phyloP scores from a whole-genome alignment of 2,888 invertebrate genomes.

The Xylota sylvarum region DNA sequence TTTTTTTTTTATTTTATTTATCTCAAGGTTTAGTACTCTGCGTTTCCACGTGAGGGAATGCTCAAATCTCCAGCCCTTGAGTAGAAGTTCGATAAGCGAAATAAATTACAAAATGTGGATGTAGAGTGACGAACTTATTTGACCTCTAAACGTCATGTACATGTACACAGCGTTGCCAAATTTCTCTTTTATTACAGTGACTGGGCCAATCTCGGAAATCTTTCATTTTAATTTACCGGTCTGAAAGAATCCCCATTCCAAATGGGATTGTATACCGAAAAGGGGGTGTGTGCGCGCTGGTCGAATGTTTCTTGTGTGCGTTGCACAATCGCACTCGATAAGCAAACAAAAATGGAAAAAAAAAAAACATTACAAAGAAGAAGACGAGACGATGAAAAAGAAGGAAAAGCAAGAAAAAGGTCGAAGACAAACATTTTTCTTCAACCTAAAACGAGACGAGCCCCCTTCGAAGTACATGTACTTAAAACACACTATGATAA shows the following conservation, averaged over 20 bases:
- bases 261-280: conserved; percentile 10
- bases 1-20: conserved; percentile 1
- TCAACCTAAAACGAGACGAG: conserved; percentile 47
- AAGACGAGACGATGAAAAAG: conserved; percentile 1
- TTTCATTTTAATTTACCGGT: conserved; percentile 35
- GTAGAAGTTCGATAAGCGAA: neutral
- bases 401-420: conserved; percentile 15
- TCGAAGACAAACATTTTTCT: conserved; percentile 57
- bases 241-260: conserved; percentile 12
- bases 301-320: conserved; percentile 1
- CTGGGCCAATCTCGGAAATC: conserved; percentile 29
- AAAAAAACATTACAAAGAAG: neutral
- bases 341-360: conserved; percentile 23
- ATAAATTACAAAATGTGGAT: neutral
- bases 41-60: neutral
- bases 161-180: neutral
- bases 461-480: conserved; percentile 61
- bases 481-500: conserved; percentile 10
- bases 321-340: conserved; percentile 51
- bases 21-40: neutral
- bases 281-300: conserved; percentile 33
- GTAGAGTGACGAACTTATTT: conserved; percentile 10
- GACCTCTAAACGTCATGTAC: neutral
- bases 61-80: conserved; percentile 1
- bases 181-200: neutral